Base-by-base conservation (phyloP, 2,797 vertebrate genomes). In the Danio albolineatus region DNA sequence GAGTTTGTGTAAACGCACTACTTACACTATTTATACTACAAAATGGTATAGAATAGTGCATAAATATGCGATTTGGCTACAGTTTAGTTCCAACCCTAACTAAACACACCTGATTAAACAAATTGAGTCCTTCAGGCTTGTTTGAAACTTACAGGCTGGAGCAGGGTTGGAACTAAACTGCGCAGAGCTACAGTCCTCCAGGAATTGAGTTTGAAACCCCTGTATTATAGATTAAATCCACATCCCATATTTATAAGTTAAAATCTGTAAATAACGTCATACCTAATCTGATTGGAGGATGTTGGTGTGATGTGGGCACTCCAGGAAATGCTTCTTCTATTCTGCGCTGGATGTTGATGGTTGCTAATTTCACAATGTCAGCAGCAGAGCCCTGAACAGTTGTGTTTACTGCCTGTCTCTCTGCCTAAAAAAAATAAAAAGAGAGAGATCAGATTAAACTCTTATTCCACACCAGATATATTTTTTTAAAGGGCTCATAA, bases 281-380 rank as follows among this genome's bases (percentile, higher is more conserved):
- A 85, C 85, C 71, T 65, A 19, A 44, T 6, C 92, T 91, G 82
- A 88, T 70, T 57, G 88, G 86, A 62, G 90, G 53, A 80, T 99
- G 97, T 64, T 93, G 93, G 13, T 96, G 95, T 62, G 97, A 97
- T 61, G 85, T 93, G 10, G 93, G 90, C 5, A 87, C 88, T 5
- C 90, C 82, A 2, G 91, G 92, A 61, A 95, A 96, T 2, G 87
- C 85, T 82, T 92, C 92, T 10, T 80, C 89, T 39, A 99, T 87
- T 9, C 90, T 90, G 44, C 87, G 94, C 90, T 99, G 97, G 84
- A 98, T 97, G 87, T 96, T 98, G 78, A 97, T 94, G 0, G 97
- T 99, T 60, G 98, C 98, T 8, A 92, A 90, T 92, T 99, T 99
- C n/a, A 99, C 96, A 13, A 99, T 96, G 88, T 99, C 98, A 3